These are phyloP conservation scores for Diaphora mendica DNA, from an alignment of 2,888 invertebrate genomes.

Conservation along the genomic window DNA sequence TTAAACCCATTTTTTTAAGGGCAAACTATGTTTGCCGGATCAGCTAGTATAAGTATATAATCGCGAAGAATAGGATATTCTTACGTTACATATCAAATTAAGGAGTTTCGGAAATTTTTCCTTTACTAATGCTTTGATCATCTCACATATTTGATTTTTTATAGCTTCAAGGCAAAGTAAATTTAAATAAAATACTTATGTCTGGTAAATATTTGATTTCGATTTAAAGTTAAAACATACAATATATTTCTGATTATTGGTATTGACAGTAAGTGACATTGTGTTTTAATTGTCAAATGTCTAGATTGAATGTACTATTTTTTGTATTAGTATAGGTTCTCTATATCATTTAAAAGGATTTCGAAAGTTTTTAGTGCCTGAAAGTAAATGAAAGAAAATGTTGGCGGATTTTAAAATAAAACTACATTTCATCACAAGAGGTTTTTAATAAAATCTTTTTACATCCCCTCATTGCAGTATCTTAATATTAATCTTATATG, in stretches of 20 bases:
- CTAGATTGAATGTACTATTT: background rate
- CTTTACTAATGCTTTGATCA: background rate
- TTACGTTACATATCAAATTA: background rate
- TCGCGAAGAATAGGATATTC: background rate
- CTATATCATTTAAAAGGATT: too few species aligned
- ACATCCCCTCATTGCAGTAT: conserved; percentile 34
- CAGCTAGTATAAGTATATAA: too few species aligned
- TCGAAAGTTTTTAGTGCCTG: background rate
- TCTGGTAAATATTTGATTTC: background rate
- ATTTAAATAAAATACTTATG: background rate
- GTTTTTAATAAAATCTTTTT: conserved; percentile 50
- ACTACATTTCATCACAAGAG: conserved; percentile 35
- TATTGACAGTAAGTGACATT: background rate
- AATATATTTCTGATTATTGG: background rate
- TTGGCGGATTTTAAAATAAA: conserved; percentile 29
- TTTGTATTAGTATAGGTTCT: background rate
- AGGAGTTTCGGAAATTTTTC: background rate
- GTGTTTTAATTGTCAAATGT: background rate
- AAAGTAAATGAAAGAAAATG: background rate
- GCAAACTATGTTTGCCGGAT: too few species aligned
- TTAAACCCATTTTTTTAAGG: too few species aligned
- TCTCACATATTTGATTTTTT: background rate
- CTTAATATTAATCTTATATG: conserved; percentile 25
- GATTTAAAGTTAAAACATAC: background rate
- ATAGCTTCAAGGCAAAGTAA: background rate